Evolutionary conservation across 1,140 invertebrate species (phyloP), one percentile per base, ranked within the genome.

Genomic region (Saccostrea cuccullata): DNA sequence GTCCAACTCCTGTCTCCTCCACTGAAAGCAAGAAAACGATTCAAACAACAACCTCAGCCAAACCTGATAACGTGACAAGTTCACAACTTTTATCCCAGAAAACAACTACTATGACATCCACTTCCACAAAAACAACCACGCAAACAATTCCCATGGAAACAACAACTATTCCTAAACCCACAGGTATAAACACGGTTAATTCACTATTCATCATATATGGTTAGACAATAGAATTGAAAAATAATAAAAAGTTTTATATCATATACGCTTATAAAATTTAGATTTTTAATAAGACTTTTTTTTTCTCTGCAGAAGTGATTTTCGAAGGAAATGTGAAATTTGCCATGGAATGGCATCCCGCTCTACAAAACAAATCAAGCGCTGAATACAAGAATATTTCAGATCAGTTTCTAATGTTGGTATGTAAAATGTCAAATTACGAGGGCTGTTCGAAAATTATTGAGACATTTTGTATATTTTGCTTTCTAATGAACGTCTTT

Each of bases 311-410:
- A 77, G 70, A 77, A 36, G 26, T 77, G 15, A 77, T 77, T 36
- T 77, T 77, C 30, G 70, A 77, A 26, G 70, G 70, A 36, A 77
- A 77, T 12, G 70, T 77, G 70, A 77, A 77, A 36, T 77, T 77
- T 77, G 70, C 70, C 30, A 36, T 30, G 70, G 70, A 77, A 17
- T 77, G 70, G 70, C 70, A 30, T 15, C 12, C 70, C 30, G 70
- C 70, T 9, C 30, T 77, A 30, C 23, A 36, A 17, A 77, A 77
- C 26, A 77, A 77, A 36, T 77, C 70, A 26, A 77, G 70, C 12
- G 70, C 30, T 30, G 70, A 77, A 77, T 77, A 77, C 70, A 11
- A 36, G 26, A 77, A 77, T 30, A 36, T 77, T 3, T 77, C 70
- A 36, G 1, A 15, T 15, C 70, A 77, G 26, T 77, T 77, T 15